Conservation (phyloP, 2,888 invertebrate genomes). For the Cantharis rufa region DNA sequence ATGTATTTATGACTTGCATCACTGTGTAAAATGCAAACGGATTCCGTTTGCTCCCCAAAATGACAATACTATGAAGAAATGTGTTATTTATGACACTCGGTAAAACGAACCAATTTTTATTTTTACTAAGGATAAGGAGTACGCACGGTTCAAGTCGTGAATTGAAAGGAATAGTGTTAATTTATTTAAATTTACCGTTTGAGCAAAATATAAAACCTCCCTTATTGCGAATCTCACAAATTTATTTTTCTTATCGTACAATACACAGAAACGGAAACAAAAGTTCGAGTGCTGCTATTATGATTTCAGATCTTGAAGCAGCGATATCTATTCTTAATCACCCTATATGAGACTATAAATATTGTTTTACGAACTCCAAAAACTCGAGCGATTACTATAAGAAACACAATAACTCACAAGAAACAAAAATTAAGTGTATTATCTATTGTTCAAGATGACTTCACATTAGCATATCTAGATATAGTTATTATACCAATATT, state of each 20-base stretch:
- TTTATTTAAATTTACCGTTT: slow-evolving; percentile 44
- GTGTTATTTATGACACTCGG: slow-evolving; percentile 47
- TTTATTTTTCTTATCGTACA: slow-evolving; percentile 7
- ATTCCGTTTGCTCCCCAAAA: slow-evolving; percentile 45
- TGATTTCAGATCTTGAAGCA: background rate
- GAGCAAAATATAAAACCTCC: slow-evolving; percentile 41
- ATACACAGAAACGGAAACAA: background rate
- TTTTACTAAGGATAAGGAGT: slow-evolving; percentile 41
- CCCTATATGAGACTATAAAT: slow-evolving; percentile 40
- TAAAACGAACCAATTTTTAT: slow-evolving; percentile 44
- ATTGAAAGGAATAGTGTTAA: background rate
- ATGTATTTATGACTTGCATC: slow-evolving; percentile 47
- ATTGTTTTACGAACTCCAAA: slow-evolving; percentile 48
- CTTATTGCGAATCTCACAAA: slow-evolving; percentile 33
- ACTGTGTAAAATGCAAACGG: slow-evolving; percentile 43
- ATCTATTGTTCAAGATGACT: background rate
- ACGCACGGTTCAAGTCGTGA: slow-evolving; percentile 40
- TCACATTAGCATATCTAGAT: background rate
- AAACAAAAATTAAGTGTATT: background rate
- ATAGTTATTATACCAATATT: background rate
- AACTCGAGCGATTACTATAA: slow-evolving; percentile 32
- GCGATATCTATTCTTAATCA: slow-evolving; percentile 16
- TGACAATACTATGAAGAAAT: slow-evolving; percentile 40
- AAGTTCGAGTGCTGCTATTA: background rate
- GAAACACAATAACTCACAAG: background rate